Evolutionary conservation across 2,797 vertebrate genomes (phyloP), one percentile per base, ranked within the genome.

Genomic region (Amniataba percoides): DNA sequence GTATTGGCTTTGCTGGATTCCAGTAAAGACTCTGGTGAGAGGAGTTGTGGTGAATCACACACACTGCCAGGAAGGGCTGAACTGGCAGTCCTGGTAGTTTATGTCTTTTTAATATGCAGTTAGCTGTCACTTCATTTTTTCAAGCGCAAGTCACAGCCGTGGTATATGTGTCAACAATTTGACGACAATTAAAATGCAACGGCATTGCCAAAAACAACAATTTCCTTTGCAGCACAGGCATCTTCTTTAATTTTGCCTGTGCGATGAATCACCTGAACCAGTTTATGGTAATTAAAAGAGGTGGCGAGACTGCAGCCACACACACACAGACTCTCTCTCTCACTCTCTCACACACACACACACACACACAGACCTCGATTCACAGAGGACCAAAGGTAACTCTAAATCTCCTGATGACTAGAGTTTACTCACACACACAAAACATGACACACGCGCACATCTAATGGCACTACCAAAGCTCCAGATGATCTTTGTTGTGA

Each of bases 401-500:
- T 45, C 45, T 56, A 55, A 87, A 83, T 60, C 74, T 72, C 58
- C 56, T 25, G 51, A 81, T 79, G 81, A 80, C 42, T 55, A 75
- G 56, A 49, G 71, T 65, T 48, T 36, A 45, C 53, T 51, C 62
- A 75, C 55, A 53, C 74, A 65, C 34, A 34, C 43, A 61, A 36
- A 53, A 76, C 82, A 78, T 56, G 57, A 69, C 27, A 31, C 27
- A 43, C 69, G 25, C 80, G 66, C 74, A 87, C 65, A 78, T 65
- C 77, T 74, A 77, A 82, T 82, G 58, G 81, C 65, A 40, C 71
- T 63, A 65, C 68, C 81, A 87, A 89, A 93, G 87, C 87, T 69
- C 57, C 73, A 15, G 57, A 75, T 87, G 89, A 90, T 92, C 90
- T 92, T 78, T 91, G 83, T 87, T 89, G 84, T 89, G 87, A 90